Evolutionary conservation across 2,888 invertebrate species (phyloP).

Genomic region (Lasioglossum calceatum): DNA sequence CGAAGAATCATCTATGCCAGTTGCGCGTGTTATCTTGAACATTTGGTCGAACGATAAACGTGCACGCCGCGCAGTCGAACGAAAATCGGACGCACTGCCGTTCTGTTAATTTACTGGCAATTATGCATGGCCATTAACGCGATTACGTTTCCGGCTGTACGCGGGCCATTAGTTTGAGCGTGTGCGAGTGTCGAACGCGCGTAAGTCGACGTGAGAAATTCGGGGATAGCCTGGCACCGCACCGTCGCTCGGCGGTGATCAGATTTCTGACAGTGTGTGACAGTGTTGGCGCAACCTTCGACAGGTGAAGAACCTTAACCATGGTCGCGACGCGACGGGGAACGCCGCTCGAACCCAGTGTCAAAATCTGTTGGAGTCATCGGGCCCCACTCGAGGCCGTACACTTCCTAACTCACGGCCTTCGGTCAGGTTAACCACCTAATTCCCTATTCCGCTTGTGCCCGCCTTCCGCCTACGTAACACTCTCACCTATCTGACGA

Average conservation of each 20-base stretch:
- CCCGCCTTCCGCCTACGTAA: constrained; percentile 53
- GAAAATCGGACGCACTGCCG: constrained; percentile 39
- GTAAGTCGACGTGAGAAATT: constrained; percentile 39
- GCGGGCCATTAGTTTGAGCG: constrained; percentile 46
- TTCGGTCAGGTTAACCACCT: constrained; percentile 48
- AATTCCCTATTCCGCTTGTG: constrained; percentile 53
- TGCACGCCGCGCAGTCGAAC: background rate
- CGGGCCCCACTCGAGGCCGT: constrained; percentile 51
- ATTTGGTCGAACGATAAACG: constrained; percentile 9
- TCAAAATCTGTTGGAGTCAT: constrained; percentile 42
- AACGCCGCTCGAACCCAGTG: constrained; percentile 48
- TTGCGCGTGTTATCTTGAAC: background rate
- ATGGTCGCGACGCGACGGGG: constrained; percentile 19
- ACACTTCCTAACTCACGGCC: constrained; percentile 50
- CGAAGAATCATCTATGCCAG: background rate
- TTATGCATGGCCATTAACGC: constrained; percentile 48
- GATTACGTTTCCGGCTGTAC: constrained; percentile 35
- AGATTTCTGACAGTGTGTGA: constrained; percentile 28
- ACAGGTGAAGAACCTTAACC: constrained; percentile 57
- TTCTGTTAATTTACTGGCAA: constrained; percentile 49
- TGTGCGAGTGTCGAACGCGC: constrained; percentile 31
- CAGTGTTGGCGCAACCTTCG: constrained; percentile 37
- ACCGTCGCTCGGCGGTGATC: background rate
- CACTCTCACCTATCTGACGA: constrained; percentile 4
- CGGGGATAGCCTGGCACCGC: constrained; percentile 17